Evolutionary conservation across 2,797 vertebrate species (phyloP).

Genomic region (Gallinago stenura): DNA sequence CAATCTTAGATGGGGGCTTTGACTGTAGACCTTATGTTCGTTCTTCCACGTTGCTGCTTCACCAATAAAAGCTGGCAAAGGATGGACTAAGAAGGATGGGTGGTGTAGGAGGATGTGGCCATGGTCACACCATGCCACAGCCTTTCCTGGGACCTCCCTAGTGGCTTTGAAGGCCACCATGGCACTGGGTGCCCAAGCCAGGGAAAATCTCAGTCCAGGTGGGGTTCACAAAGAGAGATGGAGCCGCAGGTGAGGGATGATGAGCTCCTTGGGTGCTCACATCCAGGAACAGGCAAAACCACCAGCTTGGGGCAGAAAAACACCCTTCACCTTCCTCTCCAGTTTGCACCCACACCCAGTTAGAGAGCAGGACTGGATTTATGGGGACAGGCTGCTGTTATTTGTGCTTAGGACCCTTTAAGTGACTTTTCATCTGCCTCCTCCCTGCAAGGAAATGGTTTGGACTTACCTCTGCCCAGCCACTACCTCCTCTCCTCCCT

Average conservation of each 20-base stretch:
- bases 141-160: neutral
- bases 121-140: fast-evolving
- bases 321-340: neutral
- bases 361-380: neutral
- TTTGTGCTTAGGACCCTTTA: neutral
- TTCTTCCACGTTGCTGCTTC: neutral
- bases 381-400: neutral
- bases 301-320: neutral
- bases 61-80: neutral
- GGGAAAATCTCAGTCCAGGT: neutral
- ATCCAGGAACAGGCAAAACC: neutral
- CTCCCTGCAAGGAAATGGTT: neutral
- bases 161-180: fast-evolving
- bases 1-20: fast-evolving
- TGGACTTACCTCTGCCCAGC: neutral
- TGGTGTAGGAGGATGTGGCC: neutral
- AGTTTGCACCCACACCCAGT: neutral
- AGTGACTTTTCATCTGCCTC: neutral
- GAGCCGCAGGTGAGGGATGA: too few species aligned
- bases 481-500: neutral
- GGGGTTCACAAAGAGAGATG: neutral
- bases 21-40: neutral
- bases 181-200: neutral
- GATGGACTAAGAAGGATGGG: neutral
- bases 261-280: neutral